Evolutionary conservation across 1,140 invertebrate species (phyloP), one percentile per base, ranked within the genome.

Genomic region (Sinella curviseta): DNA sequence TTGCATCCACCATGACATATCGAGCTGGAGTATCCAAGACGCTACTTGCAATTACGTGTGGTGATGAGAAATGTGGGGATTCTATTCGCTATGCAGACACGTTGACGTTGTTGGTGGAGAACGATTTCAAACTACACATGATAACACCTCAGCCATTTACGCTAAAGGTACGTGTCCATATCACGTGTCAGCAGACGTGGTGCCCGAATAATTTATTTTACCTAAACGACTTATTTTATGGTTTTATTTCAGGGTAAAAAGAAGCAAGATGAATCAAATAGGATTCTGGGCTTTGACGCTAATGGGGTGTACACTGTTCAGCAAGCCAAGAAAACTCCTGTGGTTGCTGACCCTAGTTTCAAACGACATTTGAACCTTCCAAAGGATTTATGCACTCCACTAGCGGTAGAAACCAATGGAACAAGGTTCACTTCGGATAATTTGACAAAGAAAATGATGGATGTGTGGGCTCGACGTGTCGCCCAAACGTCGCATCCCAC

Each of bases 341-440:
- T 86, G 20, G 84, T 78, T 34, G 84, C 85, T 1, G 86, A 87
- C 35, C 80, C 80, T 12, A 84, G 83, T 17, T 82, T 89, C 16
- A 85, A 86, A 12, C 78, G 86, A 70, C 85, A 88, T 28, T 75
- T 90, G 31, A 80, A 82, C 20, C 82, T 87, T 35, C 89, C 89
- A 1, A 86, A 86, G 54, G 88, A 89, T 78, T 83, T 86, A 60
- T 90, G 89, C 84, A 86, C 86, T 12, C 86, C 86, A 12, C 83
- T 90, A 4, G 88, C 89, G 16, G 84, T 89, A 8, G 85, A 87
- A 77, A 86, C 88, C 3, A 88, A 88, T 75, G 90, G 90, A 24
- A 86, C 87, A 2, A 80, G 88, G 14, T 89, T 90, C 81, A 86
- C 86, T 82, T 24, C 84, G 28, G 28, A 78, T 16, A 48, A 48